These are phyloP conservation scores for Orgyia antiqua DNA, from an alignment of 2,888 invertebrate species.

Conservation along the genomic window DNA sequence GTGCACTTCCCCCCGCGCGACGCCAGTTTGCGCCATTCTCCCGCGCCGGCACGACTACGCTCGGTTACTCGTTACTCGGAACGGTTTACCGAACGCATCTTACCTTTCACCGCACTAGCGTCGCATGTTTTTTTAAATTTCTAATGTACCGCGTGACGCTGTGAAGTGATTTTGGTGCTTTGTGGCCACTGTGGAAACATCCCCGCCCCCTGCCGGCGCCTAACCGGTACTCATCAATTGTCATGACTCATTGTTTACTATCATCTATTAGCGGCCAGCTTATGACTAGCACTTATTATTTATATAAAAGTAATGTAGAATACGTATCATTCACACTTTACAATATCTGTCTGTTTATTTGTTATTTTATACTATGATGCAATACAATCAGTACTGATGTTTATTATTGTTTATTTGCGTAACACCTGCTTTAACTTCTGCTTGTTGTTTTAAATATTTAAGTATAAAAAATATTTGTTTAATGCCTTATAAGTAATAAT, in stretches of 20 bases:
- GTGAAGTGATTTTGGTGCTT: conserved; percentile 72
- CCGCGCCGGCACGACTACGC: conserved; percentile 65
- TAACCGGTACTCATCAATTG: conserved; percentile 60
- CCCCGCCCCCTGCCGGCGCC: conserved; percentile 38
- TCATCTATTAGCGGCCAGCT: conserved; percentile 41
- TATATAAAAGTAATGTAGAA: conserved; percentile 8
- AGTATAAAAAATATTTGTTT: too few species aligned
- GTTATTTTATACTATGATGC: too few species aligned
- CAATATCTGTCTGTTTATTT: too few species aligned
- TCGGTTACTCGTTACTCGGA: conserved; percentile 61
- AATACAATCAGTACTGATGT: too few species aligned
- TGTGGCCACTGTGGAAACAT: conserved; percentile 57
- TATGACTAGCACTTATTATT: conserved; percentile 33
- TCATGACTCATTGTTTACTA: conserved; percentile 56
- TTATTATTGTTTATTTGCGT: too few species aligned
- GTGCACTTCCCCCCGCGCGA: conserved; percentile 44
- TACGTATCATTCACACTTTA: background rate
- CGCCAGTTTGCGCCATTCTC: conserved; percentile 73
- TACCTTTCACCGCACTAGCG: conserved; percentile 69
- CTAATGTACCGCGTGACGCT: conserved; percentile 58
- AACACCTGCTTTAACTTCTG: too few species aligned
- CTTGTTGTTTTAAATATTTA: too few species aligned
- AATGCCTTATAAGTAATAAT: too few species aligned
- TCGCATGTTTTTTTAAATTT: conserved; percentile 53
- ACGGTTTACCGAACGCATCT: conserved; percentile 65